Conservation (phyloP, 2,113 vertebrate genomes). For the Kryptolebias marmoratus region DNA sequence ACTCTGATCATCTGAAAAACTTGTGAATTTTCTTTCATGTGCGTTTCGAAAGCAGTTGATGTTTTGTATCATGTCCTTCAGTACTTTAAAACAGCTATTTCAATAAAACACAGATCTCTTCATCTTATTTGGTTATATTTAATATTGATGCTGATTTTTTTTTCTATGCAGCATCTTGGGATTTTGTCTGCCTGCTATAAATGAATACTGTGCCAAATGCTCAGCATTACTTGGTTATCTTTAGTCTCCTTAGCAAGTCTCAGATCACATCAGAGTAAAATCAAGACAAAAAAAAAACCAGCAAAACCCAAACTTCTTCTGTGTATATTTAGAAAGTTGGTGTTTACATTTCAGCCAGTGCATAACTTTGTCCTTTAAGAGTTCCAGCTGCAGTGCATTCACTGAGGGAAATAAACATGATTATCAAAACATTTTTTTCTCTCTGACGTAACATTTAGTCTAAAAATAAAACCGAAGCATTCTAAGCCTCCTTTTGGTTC, state of each 20-base stretch:
- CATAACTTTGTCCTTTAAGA: slow-evolving; percentile 46
- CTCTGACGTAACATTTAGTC: slow-evolving; percentile 50
- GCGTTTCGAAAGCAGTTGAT: no score
- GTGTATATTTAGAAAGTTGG: background rate
- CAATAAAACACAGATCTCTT: slow-evolving; percentile 1
- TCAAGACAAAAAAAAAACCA: slow-evolving; percentile 21
- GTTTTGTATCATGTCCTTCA: no score
- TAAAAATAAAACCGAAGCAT: slow-evolving; percentile 66
- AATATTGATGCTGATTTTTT: slow-evolving; percentile 31
- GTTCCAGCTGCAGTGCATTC: slow-evolving; percentile 49
- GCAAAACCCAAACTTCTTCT: slow-evolving; percentile 15
- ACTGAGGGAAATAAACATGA: slow-evolving; percentile 67
- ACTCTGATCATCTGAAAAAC: background rate
- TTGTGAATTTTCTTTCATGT: background rate
- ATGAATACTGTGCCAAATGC: slow-evolving; percentile 62
- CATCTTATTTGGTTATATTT: slow-evolving; percentile 15
- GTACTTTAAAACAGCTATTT: no score
- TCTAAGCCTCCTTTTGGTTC: slow-evolving; percentile 46
- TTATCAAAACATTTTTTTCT: slow-evolving; percentile 53
- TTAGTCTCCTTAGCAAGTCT: slow-evolving; percentile 63
- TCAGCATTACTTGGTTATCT: slow-evolving; percentile 63
- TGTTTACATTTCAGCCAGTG: background rate
- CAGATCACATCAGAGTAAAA: slow-evolving; percentile 61
- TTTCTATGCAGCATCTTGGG: slow-evolving; percentile 25
- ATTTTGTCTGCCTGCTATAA: slow-evolving; percentile 50